Evolutionary conservation across 2,797 vertebrate genomes (phyloP).

Genomic region (Oreochromis mossambicus): DNA sequence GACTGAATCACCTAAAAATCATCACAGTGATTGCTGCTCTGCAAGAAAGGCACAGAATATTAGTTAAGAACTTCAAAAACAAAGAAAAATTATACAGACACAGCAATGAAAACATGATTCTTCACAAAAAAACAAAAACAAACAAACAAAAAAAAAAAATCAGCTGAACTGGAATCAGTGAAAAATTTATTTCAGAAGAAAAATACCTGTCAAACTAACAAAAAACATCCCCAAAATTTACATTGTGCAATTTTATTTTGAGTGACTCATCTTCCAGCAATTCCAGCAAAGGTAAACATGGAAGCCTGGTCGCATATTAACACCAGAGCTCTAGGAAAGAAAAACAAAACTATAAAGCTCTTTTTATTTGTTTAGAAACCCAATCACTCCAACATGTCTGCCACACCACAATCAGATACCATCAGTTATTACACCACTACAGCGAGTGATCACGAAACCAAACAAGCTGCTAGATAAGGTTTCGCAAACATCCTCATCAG

Average conservation of each 20-base stretch:
- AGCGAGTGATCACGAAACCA: background rate
- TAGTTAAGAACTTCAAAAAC: background rate
- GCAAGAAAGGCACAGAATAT: background rate
- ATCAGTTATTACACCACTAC: background rate
- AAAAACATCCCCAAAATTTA: too few species aligned
- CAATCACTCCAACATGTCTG: background rate
- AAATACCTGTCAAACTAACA: background rate
- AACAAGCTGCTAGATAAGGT: background rate
- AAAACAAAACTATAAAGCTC: background rate
- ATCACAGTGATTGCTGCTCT: background rate
- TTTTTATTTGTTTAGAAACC: background rate
- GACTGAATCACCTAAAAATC: background rate
- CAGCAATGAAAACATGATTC: background rate
- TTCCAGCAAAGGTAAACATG: background rate
- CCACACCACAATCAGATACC: background rate
- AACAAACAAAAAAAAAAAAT: background rate
- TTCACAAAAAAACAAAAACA: accelerated
- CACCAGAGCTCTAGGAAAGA: background rate
- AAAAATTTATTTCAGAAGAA: background rate
- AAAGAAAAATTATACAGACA: background rate
- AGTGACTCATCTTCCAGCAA: background rate
- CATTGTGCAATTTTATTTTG: background rate
- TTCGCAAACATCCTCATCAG: background rate
- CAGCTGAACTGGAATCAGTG: background rate
- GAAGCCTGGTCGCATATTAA: background rate